Base-by-base conservation (phyloP, 30 jellyfish, hydroid and myxozoan species). In the Hydractinia echinata region DNA sequence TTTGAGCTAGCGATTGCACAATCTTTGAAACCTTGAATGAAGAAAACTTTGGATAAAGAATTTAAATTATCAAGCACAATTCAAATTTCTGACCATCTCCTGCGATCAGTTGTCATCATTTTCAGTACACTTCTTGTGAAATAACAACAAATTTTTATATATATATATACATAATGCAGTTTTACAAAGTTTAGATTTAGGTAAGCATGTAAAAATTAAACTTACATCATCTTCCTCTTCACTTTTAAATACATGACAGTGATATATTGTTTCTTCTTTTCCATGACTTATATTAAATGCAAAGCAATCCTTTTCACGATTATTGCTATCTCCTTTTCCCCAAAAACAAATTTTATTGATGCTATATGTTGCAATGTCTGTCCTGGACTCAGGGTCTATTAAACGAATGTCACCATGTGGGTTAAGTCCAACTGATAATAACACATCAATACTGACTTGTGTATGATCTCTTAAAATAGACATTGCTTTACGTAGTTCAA, bases 231-330 rank as follows among this genome's bases (percentile, higher is more conserved):
- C 95, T 67, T 86, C 95, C 15, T 86, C 97, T 10, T 84, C 77
- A 72, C 98, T 86, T 87, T 83, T 83, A 83, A 92, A 92, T 16
- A 92, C 98, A 79, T 86, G 96, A 67, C 98, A 92, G 8, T 86
- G 96, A 60, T 53, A 92, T 44, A 72, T 53, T 6, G 92, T 20
- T 19, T 72, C 89, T 18, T 86, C 96, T 18, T 83, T 89, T 5
- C 93, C 98, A 86, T 83, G 95, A 9, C 86, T 64, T 10, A 92
- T 83, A 87, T 92, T 92, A 80, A 86, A 85, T 5, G 96, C 98
- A 66, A 92, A 89, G 70, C 96, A 92, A 76, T 83, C 95, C 56
- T 86, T 84, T 77, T 83, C 95, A 56, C 53, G 71, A 70, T 83
- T 89, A 1, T 84, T 87, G 56, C 81, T 87, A 53, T 87, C 91